Evolutionary conservation across 1,140 invertebrate genomes (phyloP), one percentile per base, ranked within the genome.

Genomic region (Micrasema longulum): DNA sequence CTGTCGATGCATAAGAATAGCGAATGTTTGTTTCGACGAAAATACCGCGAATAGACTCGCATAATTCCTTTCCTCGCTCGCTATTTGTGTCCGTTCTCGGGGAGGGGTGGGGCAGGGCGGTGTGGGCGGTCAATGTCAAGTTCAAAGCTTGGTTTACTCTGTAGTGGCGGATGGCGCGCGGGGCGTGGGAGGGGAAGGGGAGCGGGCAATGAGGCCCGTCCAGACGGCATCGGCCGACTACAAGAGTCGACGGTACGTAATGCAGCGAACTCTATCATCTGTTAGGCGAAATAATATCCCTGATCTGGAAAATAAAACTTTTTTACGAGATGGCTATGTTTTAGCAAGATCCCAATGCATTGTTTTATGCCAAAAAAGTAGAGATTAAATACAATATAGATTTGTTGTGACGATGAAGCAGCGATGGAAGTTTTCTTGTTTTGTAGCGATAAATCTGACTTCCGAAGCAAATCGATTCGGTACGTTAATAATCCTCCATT

Each of bases 11-110:
- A 47, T 5, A 47, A 47, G 43, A 52, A 43, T 43, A 22, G 36
- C 35, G 55, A 41, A 60, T 12, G 20, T 22, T 9, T 53, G 50
- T 53, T 53, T 26, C 50, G 23, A 53, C 23, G 7, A 53, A 48
- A 48, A 48, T 20, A 48, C 47, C 23, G 50, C 50, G 50, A 53
- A 53, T 23, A 60, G 14, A 31, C 41, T 22, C 43, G 23, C 60
- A 64, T 64, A 45, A 64, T 64, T 64, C 22, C 60, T 64, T 48
- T 64, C 43, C 43, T 47, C 60, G 60, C 43, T 47, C 2, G 60
- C 60, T 64, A 64, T 64, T 64, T 64, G 43, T 64, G 60, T 47
- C 23, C 36, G 53, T 35, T n/a, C n/a, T 1, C 5, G 9, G 7
- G 60, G 38, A 20, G 38, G 18, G 60, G 2, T 14, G 14, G 20